Base-by-base conservation (phyloP, 2,113 vertebrate genomes). In the Nothocercus nigrocapillus region DNA sequence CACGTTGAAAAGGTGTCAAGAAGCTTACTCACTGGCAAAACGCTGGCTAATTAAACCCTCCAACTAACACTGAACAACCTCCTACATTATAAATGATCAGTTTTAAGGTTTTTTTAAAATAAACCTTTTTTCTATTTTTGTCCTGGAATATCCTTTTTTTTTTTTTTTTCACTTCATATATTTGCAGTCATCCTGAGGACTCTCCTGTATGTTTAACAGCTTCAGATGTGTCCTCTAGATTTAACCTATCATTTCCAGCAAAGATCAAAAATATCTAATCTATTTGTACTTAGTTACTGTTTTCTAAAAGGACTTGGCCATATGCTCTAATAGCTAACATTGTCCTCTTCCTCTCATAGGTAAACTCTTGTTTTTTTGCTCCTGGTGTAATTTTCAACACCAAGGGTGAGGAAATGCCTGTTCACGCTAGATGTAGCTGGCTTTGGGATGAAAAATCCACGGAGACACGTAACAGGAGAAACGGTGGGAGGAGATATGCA, bases 11-110 rank as follows among this genome's bases (percentile, higher is more conserved):
- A 95, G 87, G 93, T 95, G 82, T 75, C 45, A 74, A 82, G 85
- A 91, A 93, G 32, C 82, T 96, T 96, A 95, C 82, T 95, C 95
- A 96, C 30, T 28, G 44, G 70, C 91, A 79, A 90, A 85, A 95
- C 30, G 4, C 56, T 78, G 73, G 4, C 5, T 90, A 85, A 95
- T 96, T 95, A 90, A 91, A 91, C 51, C 42, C 34, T 94, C 56
- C 42, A 70, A 70, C 70, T 66, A 76, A 79, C 82, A 67, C 63
- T 88, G 67, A 95, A 82, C 49, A 94, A 74, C 27, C 3, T 91
- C 61, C 79, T 77, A 62, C 49, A 89, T 9, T 34, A 30, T 85
- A 72, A 91, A 95, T 67, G 16, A 91, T 83, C 54, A 45, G n/a
- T 49, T 93, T 89, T 74, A 79, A 24, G 49, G 21, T 18, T 63